A percentile compares a stretch with the other conserved stretches of the same genome.
Evolutionary conservation across 2,888 invertebrate genomes (phyloP).

Genomic region (Ctenicera cuprea): DNA sequence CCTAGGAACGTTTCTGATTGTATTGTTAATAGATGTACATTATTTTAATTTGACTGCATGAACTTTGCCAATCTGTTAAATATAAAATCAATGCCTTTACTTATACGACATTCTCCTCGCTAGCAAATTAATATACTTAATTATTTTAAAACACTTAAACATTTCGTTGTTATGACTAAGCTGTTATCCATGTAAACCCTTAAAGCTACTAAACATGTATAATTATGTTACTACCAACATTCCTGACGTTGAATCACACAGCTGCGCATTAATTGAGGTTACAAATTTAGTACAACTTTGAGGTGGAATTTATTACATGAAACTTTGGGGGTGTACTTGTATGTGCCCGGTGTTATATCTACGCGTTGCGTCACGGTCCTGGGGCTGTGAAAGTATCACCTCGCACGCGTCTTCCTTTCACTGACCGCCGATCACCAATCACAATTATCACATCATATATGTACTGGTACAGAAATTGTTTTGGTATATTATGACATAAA

Average conservation of each 20-base stretch:
- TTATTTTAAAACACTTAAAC: no score
- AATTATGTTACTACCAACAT: no score
- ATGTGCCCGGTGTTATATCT: slow-evolving; percentile 11
- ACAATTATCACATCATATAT: slow-evolving; percentile 17
- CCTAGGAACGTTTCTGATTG: no score
- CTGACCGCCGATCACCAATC: slow-evolving; percentile 31
- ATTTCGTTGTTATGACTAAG: no score
- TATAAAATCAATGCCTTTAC: no score
- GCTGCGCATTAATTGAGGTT: neutral
- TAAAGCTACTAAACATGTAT: no score
- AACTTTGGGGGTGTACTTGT: slow-evolving; percentile 16
- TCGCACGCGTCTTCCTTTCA: slow-evolving; percentile 39
- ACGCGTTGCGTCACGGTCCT: slow-evolving; percentile 39
- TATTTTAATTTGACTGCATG: no score
- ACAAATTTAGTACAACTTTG: slow-evolving; percentile 5
- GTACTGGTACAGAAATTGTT: slow-evolving; percentile 18
- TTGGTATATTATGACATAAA: neutral
- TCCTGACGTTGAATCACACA: neutral
- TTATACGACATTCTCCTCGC: no score
- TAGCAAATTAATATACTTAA: no score
- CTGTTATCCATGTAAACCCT: no score
- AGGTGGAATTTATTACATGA: neutral
- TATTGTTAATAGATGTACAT: no score
- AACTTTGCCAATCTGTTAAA: no score
- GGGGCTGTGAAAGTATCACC: slow-evolving; percentile 45